Evolutionary conservation across 1,140 invertebrate species (phyloP), one percentile per base, ranked within the genome.

Genomic region (Cydia strobilella): DNA sequence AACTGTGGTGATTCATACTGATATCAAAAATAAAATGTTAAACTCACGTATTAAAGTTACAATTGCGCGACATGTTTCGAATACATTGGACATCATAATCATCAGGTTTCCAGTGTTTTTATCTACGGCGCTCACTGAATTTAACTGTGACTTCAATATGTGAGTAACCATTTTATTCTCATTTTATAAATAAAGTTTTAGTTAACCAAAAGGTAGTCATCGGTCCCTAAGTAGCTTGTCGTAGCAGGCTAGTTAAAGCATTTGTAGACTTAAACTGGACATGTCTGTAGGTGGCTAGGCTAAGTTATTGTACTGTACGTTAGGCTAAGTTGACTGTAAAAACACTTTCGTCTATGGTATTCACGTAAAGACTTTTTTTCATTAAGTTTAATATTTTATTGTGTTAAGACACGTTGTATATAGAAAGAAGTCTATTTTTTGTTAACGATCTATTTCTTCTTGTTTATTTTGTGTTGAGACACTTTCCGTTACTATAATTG

Each of bases 211-310:
- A 59, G 18, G 20, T 39, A 39, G 81, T 76, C 79, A 73, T 80
- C 80, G 82, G 81, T 86, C 86, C 89, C 76, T 73, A 74, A 69
- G 65, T 87, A 86, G 90, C 90, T 92, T 92, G 90, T 88, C 80
- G 79, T 90, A 89, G 86, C 90, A 90, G 87, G 90, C 90, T 92
- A 90, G 86, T 81, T 86, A 75, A 92, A 91, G 90, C 90, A 92
- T 92, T 92, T 91, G 87, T 92, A 92, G 90, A 86, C 71, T 90
- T 89, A 91, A 87, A 79, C 76, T 74, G 75, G 85, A 85, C 86
- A 84, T 87, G 80, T 87, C 82, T 82, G 82, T 90, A 90, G 86
- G 18, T 80, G 72, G 76, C 78, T 63, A 86, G 86, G 79, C 66
- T 76, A 81, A 78, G 77, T 78, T 74, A 75, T 54, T 69, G 66